Evolutionary conservation across 2,113 vertebrate species (phyloP), one percentile per base, ranked within the genome.

Genomic region (Anhinga rufa): DNA sequence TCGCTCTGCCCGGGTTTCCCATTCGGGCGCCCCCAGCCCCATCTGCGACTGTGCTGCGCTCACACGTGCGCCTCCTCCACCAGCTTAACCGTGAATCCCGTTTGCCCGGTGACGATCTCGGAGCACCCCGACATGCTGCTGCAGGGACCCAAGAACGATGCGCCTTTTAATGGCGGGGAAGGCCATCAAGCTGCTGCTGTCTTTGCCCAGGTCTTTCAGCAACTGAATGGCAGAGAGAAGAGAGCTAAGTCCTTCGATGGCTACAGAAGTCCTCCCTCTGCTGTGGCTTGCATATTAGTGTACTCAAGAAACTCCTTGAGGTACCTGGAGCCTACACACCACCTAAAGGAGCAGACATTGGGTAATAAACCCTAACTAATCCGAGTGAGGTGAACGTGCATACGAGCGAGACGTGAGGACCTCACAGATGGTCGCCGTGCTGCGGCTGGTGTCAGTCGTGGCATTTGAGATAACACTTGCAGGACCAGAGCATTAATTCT

Each of bases 61-160:
- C 25, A 7, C 0, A 0, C 1, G 5, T 18, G 4, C 1, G 1
- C 14, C 40, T 38, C 9, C 31, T 36, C 28, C 42, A 28, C 15
- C 17, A 17, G 22, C 31, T 66, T 13, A 61, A 40, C 88, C 68
- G 5, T 0, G 8, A 46, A 10, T 12, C 54, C 9, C 14, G n/a
- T 12, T 7, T 48, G 0, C 8, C 31, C 13, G 3, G 7, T 5
- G 10, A 14, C 28, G 38, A 61, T 6, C 31, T 80, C 2, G 1
- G 49, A 77, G 71, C 44, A 82, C 17, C 49, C 62, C 36, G 19
- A 17, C 8, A 1, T 2, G 24, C 28, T 7, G 10, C 57, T 7
- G 3, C 4, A 3, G 31, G 40, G 34, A 36, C 5, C 28, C 26
- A 72, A 48, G 26, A 95, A 42, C 0, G 0, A 40, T 1, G 8